A percentile compares a stretch with the other conserved stretches of the same genome.
phyloP scores from a whole-genome alignment of 2,888 invertebrate genomes.

The Tetanocera ferruginea region DNA sequence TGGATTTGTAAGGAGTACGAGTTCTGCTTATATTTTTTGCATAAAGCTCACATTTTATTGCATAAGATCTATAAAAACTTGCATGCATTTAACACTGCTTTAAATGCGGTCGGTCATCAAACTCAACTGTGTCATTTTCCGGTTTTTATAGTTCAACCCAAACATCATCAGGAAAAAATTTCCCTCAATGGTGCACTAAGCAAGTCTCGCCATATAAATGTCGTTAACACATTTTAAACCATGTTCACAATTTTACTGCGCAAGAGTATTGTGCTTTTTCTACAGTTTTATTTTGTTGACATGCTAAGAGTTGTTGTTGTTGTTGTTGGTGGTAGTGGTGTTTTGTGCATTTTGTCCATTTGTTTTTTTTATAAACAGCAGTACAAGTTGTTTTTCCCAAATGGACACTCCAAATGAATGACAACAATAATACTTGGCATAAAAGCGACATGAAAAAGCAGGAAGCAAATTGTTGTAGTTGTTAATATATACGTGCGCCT shows the following conservation, averaged over 20 bases:
- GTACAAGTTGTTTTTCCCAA: not conserved
- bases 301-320: not conserved
- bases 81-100: too few species aligned
- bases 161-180: not conserved
- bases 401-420: not conserved
- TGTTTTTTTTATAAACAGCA: not conserved
- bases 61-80: too few species aligned
- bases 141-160: too few species aligned
- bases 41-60: too few species aligned
- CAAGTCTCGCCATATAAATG: slow-evolving; percentile 11
- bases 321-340: not conserved
- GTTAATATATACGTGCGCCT: not conserved
- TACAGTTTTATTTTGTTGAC: not conserved
- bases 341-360: not conserved
- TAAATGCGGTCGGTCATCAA: too few species aligned
- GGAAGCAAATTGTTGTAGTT: not conserved
- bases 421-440: not conserved
- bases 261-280: not conserved
- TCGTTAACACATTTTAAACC: not conserved
- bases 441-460: not conserved
- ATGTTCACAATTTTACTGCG: not conserved
- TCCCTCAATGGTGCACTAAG: not conserved
- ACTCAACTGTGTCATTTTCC: too few species aligned
- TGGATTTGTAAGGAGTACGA: too few species aligned
- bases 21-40: too few species aligned